Evolutionary conservation across 2,113 vertebrate species (phyloP).

Genomic region (Leucoraja erinaceus): DNA sequence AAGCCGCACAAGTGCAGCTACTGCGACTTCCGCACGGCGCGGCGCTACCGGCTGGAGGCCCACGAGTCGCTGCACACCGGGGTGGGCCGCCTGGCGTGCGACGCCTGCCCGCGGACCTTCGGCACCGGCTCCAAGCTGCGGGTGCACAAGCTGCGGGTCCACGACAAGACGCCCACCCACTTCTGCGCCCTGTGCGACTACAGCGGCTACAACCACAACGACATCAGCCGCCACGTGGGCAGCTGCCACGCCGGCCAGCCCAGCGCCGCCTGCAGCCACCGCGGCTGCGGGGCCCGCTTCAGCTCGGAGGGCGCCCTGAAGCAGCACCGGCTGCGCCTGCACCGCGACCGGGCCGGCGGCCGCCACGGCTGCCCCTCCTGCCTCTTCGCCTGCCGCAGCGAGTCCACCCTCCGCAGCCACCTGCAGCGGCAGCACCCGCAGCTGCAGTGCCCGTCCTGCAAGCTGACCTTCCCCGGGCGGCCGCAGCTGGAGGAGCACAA

Average conservation of each 20-base stretch:
- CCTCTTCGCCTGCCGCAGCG: constrained; percentile 61
- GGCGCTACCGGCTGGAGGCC: constrained; percentile 79
- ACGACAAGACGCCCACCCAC: constrained; percentile 77
- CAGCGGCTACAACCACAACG: constrained; percentile 73
- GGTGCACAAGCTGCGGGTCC: constrained; percentile 76
- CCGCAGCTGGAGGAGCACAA: constrained; percentile 65
- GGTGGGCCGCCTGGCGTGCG: constrained; percentile 72
- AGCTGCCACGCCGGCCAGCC: constrained; percentile 77
- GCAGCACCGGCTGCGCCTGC: constrained; percentile 74
- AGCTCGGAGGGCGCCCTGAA: constrained; percentile 79
- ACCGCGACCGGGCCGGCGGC: constrained; percentile 54
- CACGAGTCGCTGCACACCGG: constrained; percentile 86
- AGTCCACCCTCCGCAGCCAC: constrained; percentile 65
- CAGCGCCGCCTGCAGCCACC: constrained; percentile 64
- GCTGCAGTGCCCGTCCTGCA: constrained; percentile 65
- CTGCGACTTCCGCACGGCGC: constrained; percentile 78
- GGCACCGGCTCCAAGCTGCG: constrained; percentile 82
- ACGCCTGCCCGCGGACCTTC: constrained; percentile 73
- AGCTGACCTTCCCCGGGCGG: constrained; percentile 58
- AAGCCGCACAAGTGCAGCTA: constrained; percentile 69
- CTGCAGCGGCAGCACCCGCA: constrained; percentile 64
- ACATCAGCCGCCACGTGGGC: constrained; percentile 75
- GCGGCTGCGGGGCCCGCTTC: constrained; percentile 74
- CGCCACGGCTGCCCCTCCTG: constrained; percentile 65
- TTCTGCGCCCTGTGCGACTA: constrained; percentile 84